Base-by-base conservation (phyloP, 2,888 invertebrate genomes). In the Melieria picta region DNA sequence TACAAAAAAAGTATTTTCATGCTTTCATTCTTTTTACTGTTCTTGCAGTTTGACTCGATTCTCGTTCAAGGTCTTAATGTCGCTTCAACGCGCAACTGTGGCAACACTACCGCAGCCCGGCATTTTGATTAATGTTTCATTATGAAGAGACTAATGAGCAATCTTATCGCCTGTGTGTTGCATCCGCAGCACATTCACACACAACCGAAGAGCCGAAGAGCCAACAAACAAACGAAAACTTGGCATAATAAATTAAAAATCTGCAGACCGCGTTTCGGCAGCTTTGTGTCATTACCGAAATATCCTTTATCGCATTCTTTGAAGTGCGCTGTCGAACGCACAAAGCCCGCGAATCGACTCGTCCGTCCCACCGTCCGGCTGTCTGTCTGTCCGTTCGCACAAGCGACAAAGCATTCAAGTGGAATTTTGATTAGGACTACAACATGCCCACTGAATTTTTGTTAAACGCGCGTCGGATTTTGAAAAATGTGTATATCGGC, bases 401-500 rank as follows among this genome's bases (percentile, higher is more conserved):
- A 66, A 70, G 43, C 66, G 30, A 58, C 16, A 45, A 72, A 63
- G 63, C 50, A 73, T 71, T 58, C 71, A 46, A 77, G 79, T 77
- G 86, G 86, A 82, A 86, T 86, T 86, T 86, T 86, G 86, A 86
- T 86, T 86, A 86, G 85, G 83, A 83, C 80, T 80, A 79, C 83
- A 81, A 77, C 76, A 78, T 79, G 79, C 75, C 75, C 69, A 68
- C 50, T 69, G 76, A 76, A 79, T 80, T 69, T 80, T 72, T 76
- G 79, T 76, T 79, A 78, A 80, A 78, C 81, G 80, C 82, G 81
- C 80, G 77, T 78, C 77, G 78, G 83, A 80, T 81, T 82, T 81
- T 82, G 80, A 82, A 82, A 82, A 78, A 82, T 83, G 77, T 65
- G 61, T 71, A 50, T 65, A 68, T 46, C 65, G 50, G 50, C 69